Percentiles rank a stretch among this genome's conserved stretches.
These are phyloP conservation scores for Glareola pratincola DNA, from an alignment of 2,113 vertebrate genomes.

Conservation along the genomic window DNA sequence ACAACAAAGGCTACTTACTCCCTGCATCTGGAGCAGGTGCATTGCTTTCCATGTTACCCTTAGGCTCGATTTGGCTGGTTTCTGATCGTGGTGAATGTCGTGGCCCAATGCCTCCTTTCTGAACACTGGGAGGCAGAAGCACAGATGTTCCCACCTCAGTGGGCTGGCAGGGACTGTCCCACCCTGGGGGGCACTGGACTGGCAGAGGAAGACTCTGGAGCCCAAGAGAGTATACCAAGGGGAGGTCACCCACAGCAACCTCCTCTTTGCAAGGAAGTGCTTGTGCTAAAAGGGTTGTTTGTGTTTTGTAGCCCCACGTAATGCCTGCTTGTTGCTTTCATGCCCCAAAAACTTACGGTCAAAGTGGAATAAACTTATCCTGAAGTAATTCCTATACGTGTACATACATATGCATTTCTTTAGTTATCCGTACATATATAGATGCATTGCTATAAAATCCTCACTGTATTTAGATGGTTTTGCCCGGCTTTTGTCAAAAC, in stretches of 20 bases:
- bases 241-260: neutral
- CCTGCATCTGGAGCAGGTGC: neutral
- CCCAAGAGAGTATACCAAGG: neutral
- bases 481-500: neutral
- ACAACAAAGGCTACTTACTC: neutral
- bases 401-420: neutral
- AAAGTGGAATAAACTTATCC: neutral
- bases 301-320: neutral
- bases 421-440: neutral
- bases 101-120: neutral
- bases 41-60: neutral
- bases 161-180: neutral
- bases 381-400: neutral
- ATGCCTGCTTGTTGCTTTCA: neutral
- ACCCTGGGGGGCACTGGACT: accelerated
- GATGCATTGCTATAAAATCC: neutral
- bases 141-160: neutral
- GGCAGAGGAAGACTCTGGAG: neutral
- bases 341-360: neutral
- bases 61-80: neutral
- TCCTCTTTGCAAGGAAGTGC: neutral
- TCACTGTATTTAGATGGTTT: neutral
- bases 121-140: neutral
- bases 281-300: neutral
- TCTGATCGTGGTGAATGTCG: neutral